phyloP scores from a whole-genome alignment of 1,140 invertebrate genomes.

The Drosophila nasuta region DNA sequence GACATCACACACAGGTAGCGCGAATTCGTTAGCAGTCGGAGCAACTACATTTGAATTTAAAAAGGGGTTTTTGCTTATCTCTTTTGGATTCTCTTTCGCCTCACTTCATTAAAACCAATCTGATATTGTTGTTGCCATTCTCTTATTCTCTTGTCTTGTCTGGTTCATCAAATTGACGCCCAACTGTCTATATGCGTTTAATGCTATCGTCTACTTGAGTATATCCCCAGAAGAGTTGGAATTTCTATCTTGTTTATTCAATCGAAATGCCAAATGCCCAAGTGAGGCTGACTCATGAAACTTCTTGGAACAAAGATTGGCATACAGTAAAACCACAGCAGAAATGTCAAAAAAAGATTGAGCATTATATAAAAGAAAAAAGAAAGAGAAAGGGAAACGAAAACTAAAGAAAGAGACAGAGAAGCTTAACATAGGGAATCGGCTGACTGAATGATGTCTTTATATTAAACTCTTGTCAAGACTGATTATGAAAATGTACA shows the following conservation, averaged over 20 bases:
- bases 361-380: not conserved
- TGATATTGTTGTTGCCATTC: constrained; percentile 43
- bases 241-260: constrained; percentile 14
- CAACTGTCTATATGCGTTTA: constrained; percentile 54
- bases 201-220: constrained; percentile 34
- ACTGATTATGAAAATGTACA: not conserved
- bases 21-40: constrained; percentile 52
- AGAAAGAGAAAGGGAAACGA: not conserved
- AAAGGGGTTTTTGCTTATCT: constrained; percentile 29
- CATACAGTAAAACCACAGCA: not conserved
- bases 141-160: constrained; percentile 43
- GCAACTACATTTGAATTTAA: constrained; percentile 47
- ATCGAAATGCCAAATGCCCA: constrained; percentile 11
- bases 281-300: constrained; percentile 22
- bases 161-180: constrained; percentile 59
- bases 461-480: not conserved
- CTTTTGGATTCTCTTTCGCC: constrained; percentile 25
- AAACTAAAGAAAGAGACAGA: not conserved
- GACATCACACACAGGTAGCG: constrained; percentile 48
- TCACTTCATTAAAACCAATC: constrained; percentile 64
- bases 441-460: not conserved
- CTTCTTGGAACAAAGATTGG: constrained; percentile 4
- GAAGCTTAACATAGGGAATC: not conserved
- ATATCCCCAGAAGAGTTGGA: constrained; percentile 27
- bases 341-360: not conserved